Evolutionary conservation across 1,140 invertebrate genomes (phyloP).

Genomic region (Lasaia peninsularis): DNA sequence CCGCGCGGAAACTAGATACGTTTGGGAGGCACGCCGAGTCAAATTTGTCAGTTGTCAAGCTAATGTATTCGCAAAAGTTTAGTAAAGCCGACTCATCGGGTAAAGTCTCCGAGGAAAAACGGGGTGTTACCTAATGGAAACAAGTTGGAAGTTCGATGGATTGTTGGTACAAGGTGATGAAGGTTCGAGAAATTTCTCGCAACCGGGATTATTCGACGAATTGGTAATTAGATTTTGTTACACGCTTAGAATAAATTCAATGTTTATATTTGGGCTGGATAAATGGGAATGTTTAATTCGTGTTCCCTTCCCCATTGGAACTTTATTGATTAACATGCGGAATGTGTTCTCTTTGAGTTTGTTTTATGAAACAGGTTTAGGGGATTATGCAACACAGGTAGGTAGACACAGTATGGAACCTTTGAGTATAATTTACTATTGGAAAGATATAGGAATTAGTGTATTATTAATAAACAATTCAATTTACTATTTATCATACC

Average conservation of each 20-base stretch:
- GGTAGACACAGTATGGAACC: too few relatives aligned
- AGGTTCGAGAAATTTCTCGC: slow-evolving; percentile 17
- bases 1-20: background rate
- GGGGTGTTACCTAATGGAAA: slow-evolving; percentile 53
- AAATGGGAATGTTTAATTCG: background rate
- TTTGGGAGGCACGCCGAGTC: slow-evolving; percentile 35
- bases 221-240: slow-evolving; percentile 37
- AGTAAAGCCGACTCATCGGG: slow-evolving; percentile 47
- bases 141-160: slow-evolving; percentile 52
- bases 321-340: background rate
- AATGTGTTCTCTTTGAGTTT: background rate
- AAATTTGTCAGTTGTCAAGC: slow-evolving; percentile 59
- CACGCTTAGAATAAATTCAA: slow-evolving; percentile 22
- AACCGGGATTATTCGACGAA: slow-evolving; percentile 37
- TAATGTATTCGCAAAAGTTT: slow-evolving; percentile 67
- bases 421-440: too few relatives aligned
- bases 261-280: slow-evolving; percentile 18
- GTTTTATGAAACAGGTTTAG: too few relatives aligned
- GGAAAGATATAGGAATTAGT: too few relatives aligned
- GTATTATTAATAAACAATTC: too few relatives aligned
- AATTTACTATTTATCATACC: too few relatives aligned
- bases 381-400: too few relatives aligned
- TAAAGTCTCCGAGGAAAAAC: slow-evolving; percentile 51
- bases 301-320: background rate
- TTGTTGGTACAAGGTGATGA: slow-evolving; percentile 32